Evolutionary conservation across 2,797 vertebrate genomes (phyloP), one percentile per base, ranked within the genome.

Genomic region (Syndactyla subalaris): DNA sequence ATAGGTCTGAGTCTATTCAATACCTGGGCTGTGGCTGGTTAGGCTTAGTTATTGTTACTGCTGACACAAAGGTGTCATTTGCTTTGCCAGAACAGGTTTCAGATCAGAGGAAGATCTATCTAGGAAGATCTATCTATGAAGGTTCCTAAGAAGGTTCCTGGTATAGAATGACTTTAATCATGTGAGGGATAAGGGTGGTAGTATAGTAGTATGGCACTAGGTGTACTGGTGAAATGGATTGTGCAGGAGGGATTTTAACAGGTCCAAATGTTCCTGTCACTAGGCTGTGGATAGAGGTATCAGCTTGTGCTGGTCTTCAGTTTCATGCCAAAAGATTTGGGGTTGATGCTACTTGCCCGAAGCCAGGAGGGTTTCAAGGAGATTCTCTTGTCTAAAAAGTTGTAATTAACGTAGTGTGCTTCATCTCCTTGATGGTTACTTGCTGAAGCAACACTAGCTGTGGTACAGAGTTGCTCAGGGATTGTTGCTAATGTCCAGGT

Each of bases 191-290:
- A 52, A 49, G n/a, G 8, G 8, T 57, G 16, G 22, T 36, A 27
- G 7, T 27, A 1, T 14, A n/a, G 36, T 10, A 24, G 8, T 12
- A 2, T 41, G 26, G 48, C 15, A n/a, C 27, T 3, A 1, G 17
- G 22, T 38, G 7, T 46, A 7, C 48, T 58, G 15, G 11, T 73
- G 71, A 82, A 85, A 45, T 30, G 41, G 19, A 12, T 49, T 77
- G 24, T 78, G 46, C 58, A 26, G 58, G 57, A 75, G 32, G 30
- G 46, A 10, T 74, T 84, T 82, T 23, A 62, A 34, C 3, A 17
- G n/a, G 10, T 79, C 12, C 29, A 39, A 41, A 18, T 55, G 16
- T 43, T 85, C 30, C 71, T 63, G n/a, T 73, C 49, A 26, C 24
- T 36, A 39, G 55, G 24, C 66, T 77, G 45, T 46, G 79, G 39